Conservation (phyloP, 2,888 invertebrate genomes). For the Morpho deidamia region DNA sequence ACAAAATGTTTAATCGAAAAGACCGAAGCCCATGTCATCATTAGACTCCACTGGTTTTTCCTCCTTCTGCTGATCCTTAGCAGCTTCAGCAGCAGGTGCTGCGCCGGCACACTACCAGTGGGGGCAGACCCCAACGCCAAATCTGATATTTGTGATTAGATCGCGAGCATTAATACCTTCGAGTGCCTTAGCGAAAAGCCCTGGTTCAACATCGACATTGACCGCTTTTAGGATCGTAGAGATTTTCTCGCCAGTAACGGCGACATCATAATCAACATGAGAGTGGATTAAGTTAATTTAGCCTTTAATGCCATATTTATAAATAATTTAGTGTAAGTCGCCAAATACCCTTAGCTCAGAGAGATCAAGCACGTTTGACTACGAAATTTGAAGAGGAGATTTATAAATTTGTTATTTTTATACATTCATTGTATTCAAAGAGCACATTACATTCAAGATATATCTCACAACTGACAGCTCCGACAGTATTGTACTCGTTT, state of each 20-base stretch:
- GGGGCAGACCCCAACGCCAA: conserved; percentile 93
- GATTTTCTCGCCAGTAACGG: conserved; percentile 98
- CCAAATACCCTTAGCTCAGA: conserved; percentile 95
- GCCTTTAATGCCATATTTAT: conserved; percentile 90
- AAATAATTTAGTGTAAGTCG: conserved; percentile 89
- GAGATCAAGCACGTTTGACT: conserved; percentile 94
- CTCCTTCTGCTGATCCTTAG: conserved; percentile 88
- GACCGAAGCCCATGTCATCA: conserved; percentile 97
- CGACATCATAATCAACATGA: conserved; percentile 97
- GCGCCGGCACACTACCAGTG: conserved; percentile 83
- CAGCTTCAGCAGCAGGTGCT: conserved; percentile 82
- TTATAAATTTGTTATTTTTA: too few relatives aligned
- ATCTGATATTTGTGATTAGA: conserved; percentile 94
- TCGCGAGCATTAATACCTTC: conserved; percentile 96
- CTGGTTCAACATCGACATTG: conserved; percentile 96
- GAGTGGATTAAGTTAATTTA: conserved; percentile 98
- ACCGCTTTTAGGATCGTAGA: conserved; percentile 98
- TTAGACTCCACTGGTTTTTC: conserved; percentile 90
- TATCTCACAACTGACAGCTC: too few relatives aligned
- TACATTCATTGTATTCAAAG: too few relatives aligned
- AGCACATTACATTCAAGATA: too few relatives aligned
- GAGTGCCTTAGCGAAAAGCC: conserved; percentile 97
- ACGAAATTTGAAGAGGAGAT: too few relatives aligned
- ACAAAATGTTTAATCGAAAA: too few relatives aligned
- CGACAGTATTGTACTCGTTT: too few relatives aligned